Evolutionary conservation across 2,797 vertebrate species (phyloP), one percentile per base, ranked within the genome.

Genomic region (Macrochelys suwanniensis): DNA sequence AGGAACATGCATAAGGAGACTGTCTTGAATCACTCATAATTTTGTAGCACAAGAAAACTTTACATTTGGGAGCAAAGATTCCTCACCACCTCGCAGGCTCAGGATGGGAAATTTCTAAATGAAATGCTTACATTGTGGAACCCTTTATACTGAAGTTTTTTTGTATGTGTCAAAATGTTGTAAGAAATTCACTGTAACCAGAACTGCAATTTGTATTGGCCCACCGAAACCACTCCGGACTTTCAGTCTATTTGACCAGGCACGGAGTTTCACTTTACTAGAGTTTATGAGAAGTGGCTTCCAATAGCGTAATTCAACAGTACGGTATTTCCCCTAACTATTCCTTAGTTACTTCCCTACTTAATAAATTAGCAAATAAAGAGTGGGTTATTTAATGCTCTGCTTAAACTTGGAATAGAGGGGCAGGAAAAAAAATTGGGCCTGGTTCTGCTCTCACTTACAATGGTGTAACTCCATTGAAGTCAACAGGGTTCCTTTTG

Each of bases 91-190:
- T 47, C 45, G 47, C 42, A 53, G 78, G 33, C 49, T 87, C 89
- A 28, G 56, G 42, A 11, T 82, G 53, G 85, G 78, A 26, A 82
- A n/a, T 0, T 8, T 11, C 78, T 25, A 31, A 28, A 31, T 0
- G 37, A 83, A 87, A 49, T 0, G 8, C 42, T 37, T 5, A 6
- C 12, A 3, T 4, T 56, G 21, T 49, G 74, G 42, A 77, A 49
- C 54, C 59, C 76, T 4, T 31, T 77, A 15, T 4, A 31, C 5
- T 7, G 68, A 10, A 37, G 61, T n/a, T 5, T 54, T 2, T 3
- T 3, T 4, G 15, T 31, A 11, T 56, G 59, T 0, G 4, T 42
- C 87, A 21, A 13, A 42, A 3, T 8, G 11, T 12, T 1, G 0
- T 9, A 33, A 54, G 25, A 80, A 84, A 51, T 1, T 23, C 11